A percentile compares a stretch with the other conserved stretches of the same genome.
phyloP scores from a whole-genome alignment of 2,888 invertebrate species.

The Ditula angustiorana region DNA sequence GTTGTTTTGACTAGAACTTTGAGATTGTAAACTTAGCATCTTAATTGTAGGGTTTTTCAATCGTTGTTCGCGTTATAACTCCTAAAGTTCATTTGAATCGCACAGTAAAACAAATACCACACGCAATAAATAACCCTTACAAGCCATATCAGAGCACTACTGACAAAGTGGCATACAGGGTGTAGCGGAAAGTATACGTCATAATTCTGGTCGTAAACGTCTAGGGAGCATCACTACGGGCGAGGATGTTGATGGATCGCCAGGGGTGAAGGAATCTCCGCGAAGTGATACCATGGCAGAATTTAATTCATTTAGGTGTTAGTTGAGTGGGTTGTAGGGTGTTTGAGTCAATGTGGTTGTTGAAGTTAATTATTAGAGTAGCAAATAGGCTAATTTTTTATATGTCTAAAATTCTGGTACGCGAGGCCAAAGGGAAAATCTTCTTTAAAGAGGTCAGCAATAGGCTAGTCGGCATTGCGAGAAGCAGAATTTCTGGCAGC shows the following conservation, averaged over 20 bases:
- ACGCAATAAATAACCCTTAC: slow-evolving; percentile 30
- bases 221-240: slow-evolving; percentile 60
- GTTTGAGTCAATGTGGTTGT: background rate
- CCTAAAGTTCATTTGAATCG: too few species aligned
- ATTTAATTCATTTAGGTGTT: slow-evolving; percentile 28
- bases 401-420: too few species aligned
- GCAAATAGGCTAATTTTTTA: too few species aligned
- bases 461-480: too few species aligned
- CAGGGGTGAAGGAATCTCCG: slow-evolving; percentile 43
- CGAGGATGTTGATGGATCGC: slow-evolving; percentile 76
- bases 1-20: too few species aligned
- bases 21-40: too few species aligned
- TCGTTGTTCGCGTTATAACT: too few species aligned
- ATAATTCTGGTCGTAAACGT: slow-evolving; percentile 79
- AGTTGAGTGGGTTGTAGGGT: slow-evolving; percentile 6
- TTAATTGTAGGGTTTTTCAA: too few species aligned
- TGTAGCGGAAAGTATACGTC: slow-evolving; percentile 75
- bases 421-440: too few species aligned
- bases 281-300: slow-evolving; percentile 1
- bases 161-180: slow-evolving; percentile 50
- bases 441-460: too few species aligned
- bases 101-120: slow-evolving; percentile 1
- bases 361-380: too few species aligned
- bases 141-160: slow-evolving; percentile 37
- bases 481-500: too few species aligned